Evolutionary conservation across 2,113 vertebrate genomes (phyloP), one percentile per base, ranked within the genome.

Genomic region (Sprattus sprattus): DNA sequence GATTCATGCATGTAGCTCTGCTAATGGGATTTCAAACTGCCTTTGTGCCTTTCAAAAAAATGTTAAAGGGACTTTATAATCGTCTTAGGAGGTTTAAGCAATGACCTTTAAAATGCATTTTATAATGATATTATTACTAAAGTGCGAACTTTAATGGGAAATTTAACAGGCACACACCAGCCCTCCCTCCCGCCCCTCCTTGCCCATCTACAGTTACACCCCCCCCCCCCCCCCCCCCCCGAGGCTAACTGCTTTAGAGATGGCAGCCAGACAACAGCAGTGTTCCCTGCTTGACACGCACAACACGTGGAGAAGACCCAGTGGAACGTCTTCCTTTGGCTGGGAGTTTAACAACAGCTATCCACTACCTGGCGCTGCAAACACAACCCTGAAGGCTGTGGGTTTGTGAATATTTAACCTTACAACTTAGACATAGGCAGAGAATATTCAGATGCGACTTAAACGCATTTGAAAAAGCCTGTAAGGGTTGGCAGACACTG

Each of bases 21-120:
- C 89, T 89, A 92, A 94, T 93, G 93, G 88, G 83, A 88, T 90
- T 92, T 91, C 86, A 92, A 86, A 91, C 88, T 88, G 88, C 88
- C 50, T 87, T 90, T 89, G 84, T 86, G 71, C 86, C 88, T 94
- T 94, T 78, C 44, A 78, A 94, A 91, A 89, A 25, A 81, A 90
- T 92, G 94, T 95, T 95, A 95, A 95, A 95, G 94, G 94, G 94
- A 95, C 94, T 95, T 95, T 95, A 95, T 92, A 90, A 94, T 93
- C 87, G 91, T 89, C 91, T 94, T 95, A 93, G 89, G 86, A 89
- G 89, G 89, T 92, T 95, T 94, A 90, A 90, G 89, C 92, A 90
- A 88, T 91, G 88, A 85, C 87, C 89, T 94, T 95, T 94, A 95
- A 78, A 92, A 93, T 86, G 82, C 82, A 84, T 92, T 95, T 95